Conservation (phyloP, 2,113 vertebrate species). For the Perca flavescens region DNA sequence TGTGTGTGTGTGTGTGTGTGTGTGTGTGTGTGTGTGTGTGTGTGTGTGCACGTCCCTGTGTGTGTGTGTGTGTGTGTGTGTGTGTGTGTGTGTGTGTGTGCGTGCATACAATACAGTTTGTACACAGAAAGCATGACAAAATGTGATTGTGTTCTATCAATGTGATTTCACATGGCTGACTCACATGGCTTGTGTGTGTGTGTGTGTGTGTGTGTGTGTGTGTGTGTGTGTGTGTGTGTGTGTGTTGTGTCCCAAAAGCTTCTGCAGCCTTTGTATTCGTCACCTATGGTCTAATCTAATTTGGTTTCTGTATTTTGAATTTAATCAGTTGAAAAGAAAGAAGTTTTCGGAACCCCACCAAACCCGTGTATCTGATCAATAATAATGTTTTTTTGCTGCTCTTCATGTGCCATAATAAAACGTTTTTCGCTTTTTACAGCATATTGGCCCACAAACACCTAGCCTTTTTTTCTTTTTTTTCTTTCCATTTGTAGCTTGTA, state of each 20-base stretch:
- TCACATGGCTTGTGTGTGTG: slow-evolving; percentile 3
- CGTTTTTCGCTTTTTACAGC: slow-evolving; percentile 6
- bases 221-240: slow-evolving; percentile 15
- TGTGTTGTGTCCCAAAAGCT: slow-evolving; percentile 2
- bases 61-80: background rate
- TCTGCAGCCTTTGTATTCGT: slow-evolving; percentile 26
- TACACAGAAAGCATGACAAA: slow-evolving; percentile 18
- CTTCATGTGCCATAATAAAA: slow-evolving; percentile 24
- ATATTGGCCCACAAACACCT: background rate
- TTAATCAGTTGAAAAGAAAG: slow-evolving; percentile 34
- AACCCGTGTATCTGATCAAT: slow-evolving; percentile 41
- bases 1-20: slow-evolving; percentile 9
- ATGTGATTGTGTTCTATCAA: slow-evolving; percentile 37
- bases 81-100: background rate
- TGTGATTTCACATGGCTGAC: slow-evolving; percentile 41
- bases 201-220: slow-evolving; percentile 1
- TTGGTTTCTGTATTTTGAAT: slow-evolving; percentile 46
- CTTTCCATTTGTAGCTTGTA: background rate
- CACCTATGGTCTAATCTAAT: slow-evolving; percentile 45
- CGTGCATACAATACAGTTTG: background rate
- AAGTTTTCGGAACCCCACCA: slow-evolving; percentile 11
- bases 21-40: background rate
- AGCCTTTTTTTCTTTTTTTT: background rate
- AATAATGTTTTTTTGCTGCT: slow-evolving; percentile 37
- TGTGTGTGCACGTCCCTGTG: no score